These are phyloP conservation scores for Oeneis ivallda DNA, from an alignment of 2,888 invertebrate genomes.

Conservation along the genomic window DNA sequence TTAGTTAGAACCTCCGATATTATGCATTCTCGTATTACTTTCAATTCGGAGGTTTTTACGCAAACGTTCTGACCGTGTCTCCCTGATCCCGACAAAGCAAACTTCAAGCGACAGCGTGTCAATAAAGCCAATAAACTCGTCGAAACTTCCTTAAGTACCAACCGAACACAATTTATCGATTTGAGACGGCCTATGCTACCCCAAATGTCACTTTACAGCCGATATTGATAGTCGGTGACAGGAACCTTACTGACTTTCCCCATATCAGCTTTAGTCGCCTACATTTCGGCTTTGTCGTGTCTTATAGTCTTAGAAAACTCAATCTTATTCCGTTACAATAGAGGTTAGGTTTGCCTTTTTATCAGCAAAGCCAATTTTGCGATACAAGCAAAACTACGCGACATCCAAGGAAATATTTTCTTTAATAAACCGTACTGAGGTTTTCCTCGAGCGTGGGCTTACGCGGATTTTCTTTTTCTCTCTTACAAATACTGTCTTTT, in stretches of 20 bases:
- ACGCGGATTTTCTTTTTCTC: conserved; percentile 62
- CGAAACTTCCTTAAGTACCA: conserved; percentile 71
- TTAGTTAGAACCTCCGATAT: neutral
- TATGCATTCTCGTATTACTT: neutral
- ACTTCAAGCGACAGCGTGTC: conserved; percentile 62
- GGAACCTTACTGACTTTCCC: conserved; percentile 62
- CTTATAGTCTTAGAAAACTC: conserved; percentile 35
- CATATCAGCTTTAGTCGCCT: conserved; percentile 47
- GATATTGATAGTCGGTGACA: conserved; percentile 79
- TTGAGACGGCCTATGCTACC: conserved; percentile 72
- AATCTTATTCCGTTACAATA: conserved; percentile 45
- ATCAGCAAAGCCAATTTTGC: conserved; percentile 44
- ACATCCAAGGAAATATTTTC: conserved; percentile 71
- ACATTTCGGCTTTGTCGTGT: conserved; percentile 30
- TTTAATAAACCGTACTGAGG: conserved; percentile 65
- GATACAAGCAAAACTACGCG: conserved; percentile 56
- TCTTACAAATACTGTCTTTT: conserved; percentile 65
- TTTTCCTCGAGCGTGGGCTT: conserved; percentile 63
- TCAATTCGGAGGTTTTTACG: conserved; percentile 9
- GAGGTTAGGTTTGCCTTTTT: conserved; percentile 32
- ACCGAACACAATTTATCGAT: conserved; percentile 75
- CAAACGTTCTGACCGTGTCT: conserved; percentile 24
- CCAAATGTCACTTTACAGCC: conserved; percentile 73
- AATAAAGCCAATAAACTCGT: conserved; percentile 73
- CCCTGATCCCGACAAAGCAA: conserved; percentile 38